These are phyloP conservation scores for Ostrea edulis DNA, from an alignment of 1,140 invertebrate species.

Conservation along the genomic window DNA sequence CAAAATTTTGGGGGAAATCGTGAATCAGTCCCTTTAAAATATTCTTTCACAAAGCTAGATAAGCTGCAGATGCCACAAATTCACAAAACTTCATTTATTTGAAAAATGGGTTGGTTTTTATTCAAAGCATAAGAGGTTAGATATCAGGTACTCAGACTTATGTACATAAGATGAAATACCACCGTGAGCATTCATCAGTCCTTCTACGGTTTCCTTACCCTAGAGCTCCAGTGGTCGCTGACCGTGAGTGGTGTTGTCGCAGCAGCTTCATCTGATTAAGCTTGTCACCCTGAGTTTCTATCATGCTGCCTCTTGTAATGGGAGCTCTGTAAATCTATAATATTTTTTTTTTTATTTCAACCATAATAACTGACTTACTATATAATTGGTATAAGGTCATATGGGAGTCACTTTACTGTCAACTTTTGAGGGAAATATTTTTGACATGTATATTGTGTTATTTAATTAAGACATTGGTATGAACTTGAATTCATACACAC, in stretches of 20 bases:
- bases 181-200: not conserved
- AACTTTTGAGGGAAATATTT: too few species aligned
- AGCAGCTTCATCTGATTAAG: slow-evolving; percentile 75
- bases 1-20: too few species aligned
- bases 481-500: too few species aligned
- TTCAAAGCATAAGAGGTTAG: not conserved
- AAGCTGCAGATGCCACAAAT: not conserved
- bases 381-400: too few species aligned
- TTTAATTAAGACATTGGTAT: too few species aligned
- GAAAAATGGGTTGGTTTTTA: not conserved
- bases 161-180: slow-evolving; percentile 44
- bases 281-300: slow-evolving; percentile 76
- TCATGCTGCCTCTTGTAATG: slow-evolving; percentile 68
- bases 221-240: slow-evolving; percentile 72
- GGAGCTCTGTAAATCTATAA: slow-evolving; percentile 69
- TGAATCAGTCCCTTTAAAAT: not conserved
- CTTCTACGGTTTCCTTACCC: slow-evolving; percentile 62
- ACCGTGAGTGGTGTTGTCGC: slow-evolving; percentile 71
- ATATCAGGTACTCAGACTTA: slow-evolving; percentile 42
- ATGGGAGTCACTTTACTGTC: too few species aligned
- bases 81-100: not conserved
- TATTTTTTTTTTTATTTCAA: not conserved
- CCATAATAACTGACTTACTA: too few species aligned
- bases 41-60: not conserved
- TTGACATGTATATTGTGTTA: too few species aligned